Conservation (phyloP, 2,888 invertebrate genomes). For the Melieria crassipennis region DNA sequence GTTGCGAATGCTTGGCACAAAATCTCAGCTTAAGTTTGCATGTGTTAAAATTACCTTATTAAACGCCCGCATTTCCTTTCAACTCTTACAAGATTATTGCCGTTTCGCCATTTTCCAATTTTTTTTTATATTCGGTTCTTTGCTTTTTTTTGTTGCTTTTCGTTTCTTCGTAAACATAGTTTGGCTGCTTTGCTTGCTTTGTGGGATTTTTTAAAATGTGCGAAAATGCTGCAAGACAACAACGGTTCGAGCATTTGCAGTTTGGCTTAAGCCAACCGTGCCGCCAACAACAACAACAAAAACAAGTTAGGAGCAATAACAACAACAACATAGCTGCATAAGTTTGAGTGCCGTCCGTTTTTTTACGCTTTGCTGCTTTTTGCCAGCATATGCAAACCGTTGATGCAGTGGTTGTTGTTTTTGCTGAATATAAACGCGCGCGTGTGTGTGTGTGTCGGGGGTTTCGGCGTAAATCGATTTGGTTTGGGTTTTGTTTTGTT, state of each 20-base stretch:
- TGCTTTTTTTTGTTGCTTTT: not conserved
- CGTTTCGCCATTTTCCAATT: not conserved
- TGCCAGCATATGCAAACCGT: not conserved
- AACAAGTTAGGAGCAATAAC: not conserved
- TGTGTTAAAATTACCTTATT: conserved; percentile 27
- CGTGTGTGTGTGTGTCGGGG: not conserved
- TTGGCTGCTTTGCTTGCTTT: not conserved
- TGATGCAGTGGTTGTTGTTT: not conserved
- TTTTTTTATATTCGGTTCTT: too few species aligned
- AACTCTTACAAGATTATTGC: conserved; percentile 31
- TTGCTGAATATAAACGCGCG: not conserved
- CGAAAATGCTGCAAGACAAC: conserved; percentile 23
- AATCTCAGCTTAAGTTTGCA: not conserved
- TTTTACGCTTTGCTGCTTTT: not conserved
- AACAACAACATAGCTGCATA: not conserved
- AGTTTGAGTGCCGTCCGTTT: too few species aligned
- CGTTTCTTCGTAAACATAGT: not conserved
- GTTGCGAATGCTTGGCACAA: not conserved
- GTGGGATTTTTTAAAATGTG: conserved; percentile 15
- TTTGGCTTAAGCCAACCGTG: not conserved
- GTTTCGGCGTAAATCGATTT: conserved; percentile 21
- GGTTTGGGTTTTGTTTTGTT: conserved; percentile 38
- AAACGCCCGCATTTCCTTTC: conserved; percentile 26
- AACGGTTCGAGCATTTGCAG: not conserved
- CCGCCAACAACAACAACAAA: not conserved